Evolutionary conservation across 2,888 invertebrate genomes (phyloP).

Genomic region (Diloba caeruleocephala): DNA sequence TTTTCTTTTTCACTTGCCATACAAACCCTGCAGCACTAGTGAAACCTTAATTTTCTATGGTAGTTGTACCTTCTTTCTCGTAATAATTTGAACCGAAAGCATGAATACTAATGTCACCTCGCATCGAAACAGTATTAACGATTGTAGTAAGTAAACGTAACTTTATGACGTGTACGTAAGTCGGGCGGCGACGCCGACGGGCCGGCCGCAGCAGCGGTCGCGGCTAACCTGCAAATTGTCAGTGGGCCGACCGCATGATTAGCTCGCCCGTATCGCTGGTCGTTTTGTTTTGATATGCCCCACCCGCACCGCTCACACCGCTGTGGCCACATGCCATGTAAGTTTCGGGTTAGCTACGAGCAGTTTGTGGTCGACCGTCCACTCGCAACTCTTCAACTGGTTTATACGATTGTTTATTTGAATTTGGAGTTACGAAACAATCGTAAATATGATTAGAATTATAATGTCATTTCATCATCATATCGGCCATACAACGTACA

Average conservation of each 20-base stretch:
- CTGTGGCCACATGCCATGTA: slow-evolving; percentile 62
- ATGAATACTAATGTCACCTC: neutral
- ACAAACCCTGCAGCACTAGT: too few species aligned
- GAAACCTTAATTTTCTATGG: too few species aligned
- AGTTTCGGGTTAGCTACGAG: slow-evolving; percentile 69
- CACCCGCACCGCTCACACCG: slow-evolving; percentile 48
- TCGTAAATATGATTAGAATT: slow-evolving; percentile 35
- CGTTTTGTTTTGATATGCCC: slow-evolving; percentile 75
- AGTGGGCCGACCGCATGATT: slow-evolving; percentile 71
- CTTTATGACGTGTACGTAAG: slow-evolving; percentile 48
- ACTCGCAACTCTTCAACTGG: slow-evolving; percentile 58
- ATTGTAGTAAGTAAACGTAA: slow-evolving; percentile 50
- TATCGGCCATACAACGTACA: too few species aligned
- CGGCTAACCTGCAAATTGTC: slow-evolving; percentile 79
- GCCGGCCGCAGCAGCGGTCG: slow-evolving; percentile 58
- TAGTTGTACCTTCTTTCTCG: neutral
- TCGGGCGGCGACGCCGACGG: slow-evolving; percentile 38
- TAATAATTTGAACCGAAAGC: neutral
- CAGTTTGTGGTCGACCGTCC: slow-evolving; percentile 69
- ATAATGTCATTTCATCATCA: slow-evolving; percentile 28
- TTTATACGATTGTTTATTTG: slow-evolving; percentile 50
- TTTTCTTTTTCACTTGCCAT: too few species aligned
- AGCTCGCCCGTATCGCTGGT: slow-evolving; percentile 66
- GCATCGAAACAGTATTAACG: slow-evolving; percentile 1
- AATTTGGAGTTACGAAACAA: slow-evolving; percentile 31